Evolutionary conservation across 1,140 invertebrate genomes (phyloP), one percentile per base, ranked within the genome.

Genomic region (Oncopeltus fasciatus): DNA sequence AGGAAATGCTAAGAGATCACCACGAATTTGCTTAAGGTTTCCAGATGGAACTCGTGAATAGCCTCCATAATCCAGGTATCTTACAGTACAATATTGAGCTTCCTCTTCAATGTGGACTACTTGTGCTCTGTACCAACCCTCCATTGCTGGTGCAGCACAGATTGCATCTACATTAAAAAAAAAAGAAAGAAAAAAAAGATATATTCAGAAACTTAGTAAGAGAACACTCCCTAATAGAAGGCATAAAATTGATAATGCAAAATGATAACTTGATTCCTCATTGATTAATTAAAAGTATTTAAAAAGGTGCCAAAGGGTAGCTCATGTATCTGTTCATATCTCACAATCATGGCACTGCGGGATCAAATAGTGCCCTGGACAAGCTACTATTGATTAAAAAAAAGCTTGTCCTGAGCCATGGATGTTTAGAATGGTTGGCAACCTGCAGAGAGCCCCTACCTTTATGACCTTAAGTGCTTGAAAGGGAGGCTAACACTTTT

Each of bases 31-130:
- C 69, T 88, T 81, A 68, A 96, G 80, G 62, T 81, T 75, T 24
- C 80, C 75, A 64, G 84, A 84, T 65, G 81, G 80, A n/a, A 95
- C 77, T 38, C 78, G 79, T 69, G 83, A 81, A 73, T 89, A 98
- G 51, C 94, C 95, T 27, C 95, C 95, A 72, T 93, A 92, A 76
- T 98, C 95, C 1, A 98, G 82, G 72, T 92, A 85, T 74, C 88
- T 88, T 31, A 96, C 82, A 61, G 91, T 78, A 70, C 86, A 87
- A n/a, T 82, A 77, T 63, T 83, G 78, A 49, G 78, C 81, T 46
- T 82, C 81, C 61, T 81, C 74, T 69, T 87, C 83, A 4, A 79
- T 78, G 47, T 81, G 80, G 16, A 92, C 81, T 2, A 97, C 82
- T 72, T 86, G 84, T 1, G 88, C 90, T 68, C 95, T 81, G 71